Evolutionary conservation across 1,140 invertebrate genomes (phyloP).

Genomic region (Drosophila guanche): DNA sequence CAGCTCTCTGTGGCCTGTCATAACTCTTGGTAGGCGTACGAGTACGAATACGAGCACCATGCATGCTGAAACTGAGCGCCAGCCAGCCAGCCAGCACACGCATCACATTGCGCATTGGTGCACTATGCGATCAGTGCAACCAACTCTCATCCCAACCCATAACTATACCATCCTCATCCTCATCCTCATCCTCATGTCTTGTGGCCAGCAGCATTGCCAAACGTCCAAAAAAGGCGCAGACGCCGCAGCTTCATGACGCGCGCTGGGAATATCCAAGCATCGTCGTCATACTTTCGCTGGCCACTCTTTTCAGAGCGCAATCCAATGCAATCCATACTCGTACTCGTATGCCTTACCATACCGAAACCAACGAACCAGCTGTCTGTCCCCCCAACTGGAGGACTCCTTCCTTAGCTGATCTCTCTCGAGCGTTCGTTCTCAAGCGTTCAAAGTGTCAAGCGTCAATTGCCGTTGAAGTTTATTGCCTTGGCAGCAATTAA

Average conservation of each 20-base stretch:
- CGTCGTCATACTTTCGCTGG: slow-evolving; percentile 70
- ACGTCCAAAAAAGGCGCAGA: slow-evolving; percentile 71
- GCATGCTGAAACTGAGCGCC: slow-evolving; percentile 42
- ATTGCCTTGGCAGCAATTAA: slow-evolving; percentile 81
- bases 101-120: slow-evolving; percentile 9
- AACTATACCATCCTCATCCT: slow-evolving; percentile 29
- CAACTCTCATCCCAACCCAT: slow-evolving; percentile 5
- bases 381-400: not conserved
- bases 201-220: slow-evolving; percentile 27
- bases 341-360: slow-evolving; percentile 12
- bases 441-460: slow-evolving; percentile 68
- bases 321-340: slow-evolving; percentile 6
- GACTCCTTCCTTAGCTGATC: slow-evolving; percentile 5
- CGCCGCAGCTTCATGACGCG: slow-evolving; percentile 78
- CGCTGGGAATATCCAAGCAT: slow-evolving; percentile 70
- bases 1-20: slow-evolving; percentile 61
- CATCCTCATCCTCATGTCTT: slow-evolving; percentile 21
- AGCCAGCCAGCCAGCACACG: slow-evolving; percentile 1
- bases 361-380: slow-evolving; percentile 5
- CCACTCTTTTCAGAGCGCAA: slow-evolving; percentile 1
- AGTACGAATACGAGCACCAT: slow-evolving; percentile 30
- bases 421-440: slow-evolving; percentile 30
- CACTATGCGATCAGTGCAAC: slow-evolving; percentile 58
- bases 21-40: slow-evolving; percentile 72
- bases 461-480: slow-evolving; percentile 80